phyloP scores from a whole-genome alignment of 2,888 invertebrate species.

The Hydriomena furcata region DNA sequence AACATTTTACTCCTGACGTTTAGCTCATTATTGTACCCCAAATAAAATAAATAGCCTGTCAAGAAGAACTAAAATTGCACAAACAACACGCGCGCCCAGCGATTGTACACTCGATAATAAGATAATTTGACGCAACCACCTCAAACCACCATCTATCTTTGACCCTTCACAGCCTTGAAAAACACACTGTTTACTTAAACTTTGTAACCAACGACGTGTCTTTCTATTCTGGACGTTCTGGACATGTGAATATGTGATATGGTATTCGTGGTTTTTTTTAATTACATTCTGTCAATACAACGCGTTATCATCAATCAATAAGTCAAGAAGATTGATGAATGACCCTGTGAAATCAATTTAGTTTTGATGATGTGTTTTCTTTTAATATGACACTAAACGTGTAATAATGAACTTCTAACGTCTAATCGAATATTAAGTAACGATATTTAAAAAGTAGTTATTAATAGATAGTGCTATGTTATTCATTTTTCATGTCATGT shows the following conservation, averaged over 20 bases:
- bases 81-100: constrained; percentile 43
- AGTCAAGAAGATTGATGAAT: constrained; percentile 77
- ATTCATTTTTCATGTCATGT: too few relatives aligned
- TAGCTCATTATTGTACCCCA: constrained; percentile 41
- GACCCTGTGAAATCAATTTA: constrained; percentile 71
- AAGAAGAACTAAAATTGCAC: constrained; percentile 58
- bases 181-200: constrained; percentile 13
- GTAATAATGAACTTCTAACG: constrained; percentile 42
- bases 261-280: constrained; percentile 64
- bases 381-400: constrained; percentile 79
- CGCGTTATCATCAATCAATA: constrained; percentile 75
- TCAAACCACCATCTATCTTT: constrained; percentile 41
- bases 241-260: constrained; percentile 50
- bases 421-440: constrained; percentile 38
- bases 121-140: constrained; percentile 59
- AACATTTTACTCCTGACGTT: too few relatives aligned
- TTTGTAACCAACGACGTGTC: constrained; percentile 34
- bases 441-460: constrained; percentile 38
- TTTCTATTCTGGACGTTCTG: constrained; percentile 39
- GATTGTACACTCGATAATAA: constrained; percentile 66
- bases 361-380: constrained; percentile 70
- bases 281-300: constrained; percentile 74
- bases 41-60: constrained; percentile 71
- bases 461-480: background rate
- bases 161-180: constrained; percentile 37